These are phyloP conservation scores for Micromys minutus DNA, from an alignment of 2,113 vertebrate species.

Conservation along the genomic window DNA sequence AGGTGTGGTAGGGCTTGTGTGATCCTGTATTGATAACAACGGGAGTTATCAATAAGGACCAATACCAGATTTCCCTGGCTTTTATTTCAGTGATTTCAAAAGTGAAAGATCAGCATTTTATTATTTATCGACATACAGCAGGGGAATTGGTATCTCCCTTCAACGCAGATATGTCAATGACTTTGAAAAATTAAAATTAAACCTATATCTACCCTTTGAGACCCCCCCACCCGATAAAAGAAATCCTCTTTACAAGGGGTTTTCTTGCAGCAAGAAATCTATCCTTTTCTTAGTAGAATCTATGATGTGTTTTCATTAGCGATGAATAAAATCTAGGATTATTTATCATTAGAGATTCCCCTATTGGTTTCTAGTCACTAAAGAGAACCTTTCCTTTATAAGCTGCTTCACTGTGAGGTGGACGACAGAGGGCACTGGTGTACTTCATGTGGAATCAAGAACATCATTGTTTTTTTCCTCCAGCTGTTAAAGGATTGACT, in stretches of 20 bases:
- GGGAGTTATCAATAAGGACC: background rate
- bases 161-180: slow-evolving; percentile 55
- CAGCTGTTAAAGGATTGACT: background rate
- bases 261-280: slow-evolving; percentile 3
- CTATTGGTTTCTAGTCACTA: background rate
- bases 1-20: background rate
- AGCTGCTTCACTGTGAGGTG: slow-evolving; percentile 67
- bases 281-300: background rate
- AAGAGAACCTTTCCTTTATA: background rate
- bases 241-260: background rate
- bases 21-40: background rate
- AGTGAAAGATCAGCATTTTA: slow-evolving; percentile 54
- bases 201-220: slow-evolving; percentile 57
- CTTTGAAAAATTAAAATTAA: slow-evolving; percentile 71
- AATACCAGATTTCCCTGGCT: background rate
- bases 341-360: slow-evolving; percentile 10
- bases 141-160: slow-evolving; percentile 60
- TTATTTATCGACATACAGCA: slow-evolving; percentile 72
- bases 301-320: background rate
- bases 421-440: slow-evolving; percentile 83
- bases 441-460: slow-evolving; percentile 67
- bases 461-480: background rate
- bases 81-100: slow-evolving; percentile 29
- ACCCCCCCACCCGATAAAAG: background rate
- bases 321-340: too few species aligned